Base-by-base conservation (phyloP, 2,113 vertebrate genomes). In the Bubo blakistoni region DNA sequence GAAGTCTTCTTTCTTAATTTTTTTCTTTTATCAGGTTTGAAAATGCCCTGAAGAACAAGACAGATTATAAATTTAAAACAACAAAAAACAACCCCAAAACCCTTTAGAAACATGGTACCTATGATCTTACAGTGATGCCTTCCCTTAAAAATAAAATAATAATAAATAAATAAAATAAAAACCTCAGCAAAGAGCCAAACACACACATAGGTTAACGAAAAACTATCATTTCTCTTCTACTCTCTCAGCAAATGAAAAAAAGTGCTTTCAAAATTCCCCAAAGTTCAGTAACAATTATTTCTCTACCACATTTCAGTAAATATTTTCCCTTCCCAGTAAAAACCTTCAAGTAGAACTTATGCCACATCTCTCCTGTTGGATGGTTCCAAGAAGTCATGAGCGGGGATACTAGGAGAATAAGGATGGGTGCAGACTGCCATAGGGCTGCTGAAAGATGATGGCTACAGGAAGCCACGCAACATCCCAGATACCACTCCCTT, bases 21-120 rank as follows among this genome's bases (percentile, higher is more conserved):
- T 55, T 21, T 88, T 81, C 57, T 90, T 88, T 93, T 78, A 91
- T 57, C 52, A 40, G 18, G 65, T 76, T 71, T 92, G 66, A 94
- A 94, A 94, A 90, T 71, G 52, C 85, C 70, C 78, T 52, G 40
- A 95, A 90, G 85, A 81, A n/a, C 78, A 92, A 78, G 36, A 72
- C 27, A 63, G 38, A 78, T 16, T 77, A 8, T 52, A 62, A 61
- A 86, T 84, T 72, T 72, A 49, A 93, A 84, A 81, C 10, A 67
- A 66, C 13, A 62, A 70, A n/a, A 89, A 34, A 46, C 0, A 38
- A 40, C 21, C 26, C 38, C 32, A 15, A 71, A 90, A 5, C 10
- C 30, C 19, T 61, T 70, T 26, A 49, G 44, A 84, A 87, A 65
- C 36, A 58, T 6, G 12, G 21, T 30, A 83, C 54, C 44, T 13